Evolutionary conservation across 1,140 invertebrate genomes (phyloP).

Genomic region (Tetramorium parvispinum): DNA sequence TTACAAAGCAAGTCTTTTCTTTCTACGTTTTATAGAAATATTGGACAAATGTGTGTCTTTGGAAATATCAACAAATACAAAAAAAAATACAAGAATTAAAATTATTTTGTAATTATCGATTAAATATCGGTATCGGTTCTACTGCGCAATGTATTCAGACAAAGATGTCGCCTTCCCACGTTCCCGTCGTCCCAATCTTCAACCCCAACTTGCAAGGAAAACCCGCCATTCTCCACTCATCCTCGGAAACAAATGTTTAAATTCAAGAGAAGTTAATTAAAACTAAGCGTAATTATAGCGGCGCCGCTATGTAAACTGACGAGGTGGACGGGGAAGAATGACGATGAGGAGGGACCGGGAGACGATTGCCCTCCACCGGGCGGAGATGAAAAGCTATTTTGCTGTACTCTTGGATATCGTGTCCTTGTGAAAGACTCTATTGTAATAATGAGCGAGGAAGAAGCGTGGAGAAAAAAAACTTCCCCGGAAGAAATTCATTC

Average conservation of each 20-base stretch:
- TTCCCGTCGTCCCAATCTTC: constrained; percentile 52
- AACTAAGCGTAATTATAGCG: constrained; percentile 78
- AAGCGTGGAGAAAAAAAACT: constrained; percentile 2
- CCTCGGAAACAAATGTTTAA: constrained; percentile 76
- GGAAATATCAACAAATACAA: neutral
- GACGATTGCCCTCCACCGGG: constrained; percentile 63
- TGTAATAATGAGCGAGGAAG: constrained; percentile 64
- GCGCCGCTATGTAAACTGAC: constrained; percentile 69
- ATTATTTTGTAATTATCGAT: neutral
- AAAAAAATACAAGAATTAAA: neutral
- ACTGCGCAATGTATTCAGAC: constrained; percentile 3
- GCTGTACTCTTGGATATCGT: constrained; percentile 65
- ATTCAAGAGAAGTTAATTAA: constrained; percentile 80
- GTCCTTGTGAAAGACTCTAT: constrained; percentile 68
- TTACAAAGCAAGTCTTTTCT: neutral
- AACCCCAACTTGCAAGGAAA: constrained; percentile 26
- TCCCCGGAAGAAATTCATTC: constrained; percentile 23
- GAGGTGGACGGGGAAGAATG: constrained; percentile 33
- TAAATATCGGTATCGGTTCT: constrained; percentile 11
- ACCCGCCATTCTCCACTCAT: constrained; percentile 64
- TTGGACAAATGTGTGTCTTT: neutral
- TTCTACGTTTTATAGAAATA: neutral
- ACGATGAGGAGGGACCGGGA: neutral
- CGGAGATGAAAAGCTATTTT: constrained; percentile 72
- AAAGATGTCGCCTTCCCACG: constrained; percentile 55